Evolutionary conservation across 2,797 vertebrate genomes (phyloP), one percentile per base, ranked within the genome.

Genomic region (Telmatherina bonti): DNA sequence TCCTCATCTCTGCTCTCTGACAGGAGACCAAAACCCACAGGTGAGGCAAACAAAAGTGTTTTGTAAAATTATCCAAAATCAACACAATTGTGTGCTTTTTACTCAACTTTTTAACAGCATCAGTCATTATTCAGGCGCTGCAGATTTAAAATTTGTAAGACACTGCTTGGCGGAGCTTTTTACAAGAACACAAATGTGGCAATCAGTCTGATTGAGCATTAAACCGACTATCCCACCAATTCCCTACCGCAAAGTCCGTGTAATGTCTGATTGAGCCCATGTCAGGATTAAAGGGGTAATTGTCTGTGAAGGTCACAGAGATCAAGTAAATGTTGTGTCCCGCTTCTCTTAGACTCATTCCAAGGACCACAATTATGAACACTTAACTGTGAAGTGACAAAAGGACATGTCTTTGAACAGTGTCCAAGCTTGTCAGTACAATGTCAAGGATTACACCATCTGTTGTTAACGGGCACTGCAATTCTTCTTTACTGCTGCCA

Each of bases 21-120:
- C 96, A 74, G 97, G 96, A 91, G 97, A 99, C 92, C 97, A 96
- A 24, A 97, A 97, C 82, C 96, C 95, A 79, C 97, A 99, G 95
- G 97, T 99, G 91, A 92, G 89, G 62, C 49, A 43, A 41, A 29
- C 9, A 64, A n/a, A 31, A 67, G 74, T 11, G 1, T 55, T 70
- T 30, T 29, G 27, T 26, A 57, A 55, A 36, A 47, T 68, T 27
- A 62, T 13, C 12, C 20, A 49, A 27, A 0, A 66, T 68, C 10
- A 13, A 7, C 1, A 59, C 54, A 13, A 33, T 8, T 18, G 4
- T 7, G 2, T 76, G 18, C 7, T 31, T 43, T 43, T 13, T 31
- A n/a, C 5, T 67, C 3, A 36, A 26, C 24, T 24, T 22, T 13
- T 62, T 11, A 45, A 30, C 65, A n/a, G 41, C 9, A 33, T 31